Base-by-base conservation (phyloP, 2,797 vertebrate species). In the Steatocranus sp. region DNA sequence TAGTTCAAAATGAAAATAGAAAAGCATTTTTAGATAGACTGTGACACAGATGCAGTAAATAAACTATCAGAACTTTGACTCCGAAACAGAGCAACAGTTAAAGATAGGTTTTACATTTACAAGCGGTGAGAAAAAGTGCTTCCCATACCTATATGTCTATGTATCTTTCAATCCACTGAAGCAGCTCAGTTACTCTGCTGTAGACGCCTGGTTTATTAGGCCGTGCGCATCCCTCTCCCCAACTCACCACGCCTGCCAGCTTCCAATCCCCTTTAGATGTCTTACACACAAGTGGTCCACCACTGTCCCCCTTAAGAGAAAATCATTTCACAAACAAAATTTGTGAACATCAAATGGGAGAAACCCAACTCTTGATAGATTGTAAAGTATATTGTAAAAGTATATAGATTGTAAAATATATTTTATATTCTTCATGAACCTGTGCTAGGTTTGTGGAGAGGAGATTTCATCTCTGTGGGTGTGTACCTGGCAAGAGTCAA, bases 401-500 rank as follows among this genome's bases (percentile, higher is more conserved):
- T 56, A 18, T 32, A 11, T 32, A 58, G 54, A 18, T 32, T 58
- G 54, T 7, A n/a, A 80, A 30, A 66, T 58, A 10, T 2, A n/a
- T 4, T 6, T 17, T 11, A 23, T 5, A 8, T 14, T 34, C 1
- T 23, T 56, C 27, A 61, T 79, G 23, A 73, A 48, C 41, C 43
- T 30, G 17, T 75, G 27, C 51, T 63, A 30, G 27, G 6, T 80
- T 77, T 86, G 30, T 18, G 15, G 38, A 61, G 54, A 61, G 54
- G 23, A 82, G 7, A 23, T 80, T 63, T 63, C 58, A 25, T 56
- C 27, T 56, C n/a, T 14, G 14, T 12, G 51, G 38, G 30, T 48
- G 56, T 56, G 4, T 94, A 97, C 97, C 96, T 97, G 96, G 85
- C 97, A 97, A 36, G 96, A 95, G 78, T 97, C 97, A 48, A 96